A percentile compares a stretch with the other conserved stretches of the same genome.
Conservation (phyloP, 2,888 invertebrate genomes). For the Drosophila aldrichi region DNA sequence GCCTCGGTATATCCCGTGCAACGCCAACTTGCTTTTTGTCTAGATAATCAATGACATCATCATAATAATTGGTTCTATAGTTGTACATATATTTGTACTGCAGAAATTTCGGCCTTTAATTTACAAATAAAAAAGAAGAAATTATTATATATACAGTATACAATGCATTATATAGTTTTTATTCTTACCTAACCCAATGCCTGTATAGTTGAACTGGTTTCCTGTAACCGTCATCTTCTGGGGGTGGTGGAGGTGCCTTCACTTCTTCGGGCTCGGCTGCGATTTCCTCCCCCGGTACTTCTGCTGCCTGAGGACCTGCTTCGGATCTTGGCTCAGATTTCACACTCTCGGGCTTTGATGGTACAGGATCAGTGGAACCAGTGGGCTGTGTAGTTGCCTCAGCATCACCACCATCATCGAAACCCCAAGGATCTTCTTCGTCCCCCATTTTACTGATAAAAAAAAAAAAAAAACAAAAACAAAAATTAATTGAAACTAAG, state of each 20-base stretch:
- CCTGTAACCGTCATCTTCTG: slow-evolving; percentile 87
- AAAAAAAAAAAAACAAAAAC: not conserved
- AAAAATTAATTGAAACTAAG: not conserved
- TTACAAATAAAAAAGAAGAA: not conserved
- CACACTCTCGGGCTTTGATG: slow-evolving; percentile 84
- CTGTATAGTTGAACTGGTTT: slow-evolving; percentile 90
- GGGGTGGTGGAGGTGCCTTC: slow-evolving; percentile 85
- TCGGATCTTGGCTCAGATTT: slow-evolving; percentile 67
- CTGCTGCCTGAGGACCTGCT: slow-evolving; percentile 24
- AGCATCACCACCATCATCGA: slow-evolving; percentile 85
- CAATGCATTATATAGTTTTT: not conserved
- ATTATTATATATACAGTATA: not conserved
- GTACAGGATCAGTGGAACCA: slow-evolving; percentile 58
- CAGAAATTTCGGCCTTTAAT: slow-evolving; percentile 90
- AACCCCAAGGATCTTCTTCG: slow-evolving; percentile 87
- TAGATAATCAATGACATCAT: slow-evolving; percentile 93
- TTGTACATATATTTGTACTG: slow-evolving; percentile 93
- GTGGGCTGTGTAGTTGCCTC: slow-evolving; percentile 49
- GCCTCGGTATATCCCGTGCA: slow-evolving; percentile 89
- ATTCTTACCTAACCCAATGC: slow-evolving; percentile 91
- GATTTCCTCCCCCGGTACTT: slow-evolving; percentile 51
- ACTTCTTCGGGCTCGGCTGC: slow-evolving; percentile 85
- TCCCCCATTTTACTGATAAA: slow-evolving; percentile 81
- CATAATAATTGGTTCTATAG: slow-evolving; percentile 94
- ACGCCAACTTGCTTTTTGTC: slow-evolving; percentile 91